phyloP scores from a whole-genome alignment of 2,888 invertebrate species.

The Tinea semifulvella region DNA sequence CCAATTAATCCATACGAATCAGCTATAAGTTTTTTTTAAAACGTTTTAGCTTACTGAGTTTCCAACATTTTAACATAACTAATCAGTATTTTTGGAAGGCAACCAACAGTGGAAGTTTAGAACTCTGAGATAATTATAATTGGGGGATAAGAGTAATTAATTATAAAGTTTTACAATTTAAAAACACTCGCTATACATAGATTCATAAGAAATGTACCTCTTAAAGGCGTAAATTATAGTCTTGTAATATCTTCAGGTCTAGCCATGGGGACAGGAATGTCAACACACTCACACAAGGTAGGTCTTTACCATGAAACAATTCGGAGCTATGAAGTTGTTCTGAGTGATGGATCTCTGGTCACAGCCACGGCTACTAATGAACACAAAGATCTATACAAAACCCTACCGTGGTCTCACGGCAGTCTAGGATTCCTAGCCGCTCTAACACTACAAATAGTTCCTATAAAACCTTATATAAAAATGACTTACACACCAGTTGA shows the following conservation, averaged over 20 bases:
- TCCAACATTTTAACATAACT: too few relatives aligned
- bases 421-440: slow-evolving; percentile 73
- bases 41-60: too few relatives aligned
- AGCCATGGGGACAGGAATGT: slow-evolving; percentile 78
- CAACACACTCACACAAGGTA: slow-evolving; percentile 75
- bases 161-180: too few relatives aligned
- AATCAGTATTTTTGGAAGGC: too few relatives aligned
- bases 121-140: too few relatives aligned
- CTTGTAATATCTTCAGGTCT: slow-evolving; percentile 44
- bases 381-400: slow-evolving; percentile 64
- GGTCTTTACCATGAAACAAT: slow-evolving; percentile 76
- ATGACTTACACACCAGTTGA: slow-evolving; percentile 70
- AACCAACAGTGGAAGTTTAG: too few relatives aligned
- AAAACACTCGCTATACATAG: too few relatives aligned
- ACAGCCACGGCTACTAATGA: slow-evolving; percentile 66
- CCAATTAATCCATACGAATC: too few relatives aligned
- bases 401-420: slow-evolving; percentile 74
- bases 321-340: slow-evolving; percentile 70
- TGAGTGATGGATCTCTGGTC: slow-evolving; percentile 69
- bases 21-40: too few relatives aligned
- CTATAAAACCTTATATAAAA: slow-evolving; percentile 71
- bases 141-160: too few relatives aligned
- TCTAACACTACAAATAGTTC: slow-evolving; percentile 69
- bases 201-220: too few relatives aligned
- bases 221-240: too few relatives aligned